These are phyloP conservation scores for Drosophila seguyi DNA, from an alignment of 1,140 invertebrate species.

Conservation along the genomic window DNA sequence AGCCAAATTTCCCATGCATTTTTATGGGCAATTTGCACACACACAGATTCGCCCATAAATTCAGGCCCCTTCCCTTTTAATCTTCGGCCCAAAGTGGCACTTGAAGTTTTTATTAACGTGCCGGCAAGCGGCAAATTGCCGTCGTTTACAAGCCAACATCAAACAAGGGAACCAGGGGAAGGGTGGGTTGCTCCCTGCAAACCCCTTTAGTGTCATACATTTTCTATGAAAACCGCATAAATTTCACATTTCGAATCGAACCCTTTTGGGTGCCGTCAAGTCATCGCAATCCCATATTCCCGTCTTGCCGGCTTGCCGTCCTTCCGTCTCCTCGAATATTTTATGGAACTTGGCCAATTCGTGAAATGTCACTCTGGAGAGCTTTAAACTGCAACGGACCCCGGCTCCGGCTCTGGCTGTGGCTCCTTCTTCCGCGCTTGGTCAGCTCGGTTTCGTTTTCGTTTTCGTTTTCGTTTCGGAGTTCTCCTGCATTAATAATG, in stretches of 20 bases:
- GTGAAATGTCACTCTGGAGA: conserved; percentile 84
- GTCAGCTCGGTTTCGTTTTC: conserved; percentile 56
- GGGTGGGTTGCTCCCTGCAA: not conserved
- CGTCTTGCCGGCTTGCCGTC: not conserved
- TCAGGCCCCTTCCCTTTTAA: conserved; percentile 61
- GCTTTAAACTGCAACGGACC: conserved; percentile 63
- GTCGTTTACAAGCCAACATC: conserved; percentile 63
- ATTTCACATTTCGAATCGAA: conserved; percentile 60
- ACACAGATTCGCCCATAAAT: conserved; percentile 44
- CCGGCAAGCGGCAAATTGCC: conserved; percentile 70
- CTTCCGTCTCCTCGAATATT: conserved; percentile 42
- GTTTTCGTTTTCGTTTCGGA: conserved; percentile 50
- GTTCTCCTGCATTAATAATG: conserved; percentile 75
- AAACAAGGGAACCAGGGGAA: not conserved
- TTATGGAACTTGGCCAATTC: conserved; percentile 83
- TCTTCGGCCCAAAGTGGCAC: conserved; percentile 77
- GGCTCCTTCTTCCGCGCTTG: conserved; percentile 16
- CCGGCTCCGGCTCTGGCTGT: conserved; percentile 3
- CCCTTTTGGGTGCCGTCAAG: conserved; percentile 71
- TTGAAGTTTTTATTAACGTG: conserved; percentile 81
- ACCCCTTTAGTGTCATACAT: conserved; percentile 71
- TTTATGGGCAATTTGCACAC: conserved; percentile 65
- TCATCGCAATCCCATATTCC: conserved; percentile 14
- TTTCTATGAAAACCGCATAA: conserved; percentile 83
- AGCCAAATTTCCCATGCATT: conserved; percentile 48